These are phyloP conservation scores for Scatophagus argus DNA, from an alignment of 2,113 vertebrate genomes.

Conservation along the genomic window DNA sequence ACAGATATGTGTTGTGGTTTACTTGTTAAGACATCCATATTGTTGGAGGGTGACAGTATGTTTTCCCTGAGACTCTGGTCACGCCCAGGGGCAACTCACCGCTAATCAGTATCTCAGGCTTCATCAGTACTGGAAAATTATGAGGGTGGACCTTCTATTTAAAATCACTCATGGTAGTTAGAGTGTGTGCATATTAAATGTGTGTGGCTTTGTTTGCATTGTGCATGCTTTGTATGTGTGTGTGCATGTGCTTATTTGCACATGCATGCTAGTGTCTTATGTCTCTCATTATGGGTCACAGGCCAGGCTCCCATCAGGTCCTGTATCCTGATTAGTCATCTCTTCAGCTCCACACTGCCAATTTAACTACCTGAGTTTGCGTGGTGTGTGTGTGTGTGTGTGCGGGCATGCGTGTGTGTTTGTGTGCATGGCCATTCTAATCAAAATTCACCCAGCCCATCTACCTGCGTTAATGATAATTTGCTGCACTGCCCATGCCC, in stretches of 20 bases:
- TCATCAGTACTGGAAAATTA: slow-evolving; percentile 48
- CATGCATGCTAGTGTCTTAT: slow-evolving; percentile 30
- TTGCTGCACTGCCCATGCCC: slow-evolving; percentile 53
- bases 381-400: slow-evolving; percentile 14
- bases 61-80: slow-evolving; percentile 53
- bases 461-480: slow-evolving; percentile 71
- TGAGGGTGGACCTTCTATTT: slow-evolving; percentile 30
- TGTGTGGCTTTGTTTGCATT: slow-evolving; percentile 19
- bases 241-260: slow-evolving; percentile 11
- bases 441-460: slow-evolving; percentile 63
- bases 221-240: background rate
- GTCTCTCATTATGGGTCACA: slow-evolving; percentile 68
- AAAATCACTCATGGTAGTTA: slow-evolving; percentile 25
- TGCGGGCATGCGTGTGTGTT: slow-evolving; percentile 12
- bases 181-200: slow-evolving; percentile 9
- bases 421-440: slow-evolving; percentile 55
- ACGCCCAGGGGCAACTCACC: slow-evolving; percentile 40
- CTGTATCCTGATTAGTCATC: slow-evolving; percentile 69
- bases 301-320: slow-evolving; percentile 62
- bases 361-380: slow-evolving; percentile 60
- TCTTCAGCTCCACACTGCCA: slow-evolving; percentile 52
- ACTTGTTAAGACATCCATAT: slow-evolving; percentile 52
- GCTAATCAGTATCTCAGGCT: slow-evolving; percentile 61
- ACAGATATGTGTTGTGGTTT: slow-evolving; percentile 53
- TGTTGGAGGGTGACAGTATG: slow-evolving; percentile 62